These are phyloP conservation scores for Enteromius mattozi DNA, from an alignment of 2,797 vertebrate genomes.

Conservation along the genomic window DNA sequence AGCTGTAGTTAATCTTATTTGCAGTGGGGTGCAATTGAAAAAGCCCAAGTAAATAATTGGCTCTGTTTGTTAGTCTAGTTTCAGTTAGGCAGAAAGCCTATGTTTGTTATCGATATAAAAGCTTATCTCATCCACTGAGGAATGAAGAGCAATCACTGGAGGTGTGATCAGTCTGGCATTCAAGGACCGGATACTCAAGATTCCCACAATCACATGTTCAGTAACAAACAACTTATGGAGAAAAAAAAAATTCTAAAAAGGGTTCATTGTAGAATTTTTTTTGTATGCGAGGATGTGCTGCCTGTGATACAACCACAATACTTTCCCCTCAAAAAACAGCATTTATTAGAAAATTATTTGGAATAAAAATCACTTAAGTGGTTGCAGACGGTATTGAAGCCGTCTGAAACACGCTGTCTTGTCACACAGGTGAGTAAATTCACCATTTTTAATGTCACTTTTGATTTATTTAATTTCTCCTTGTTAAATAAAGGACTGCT, in stretches of 20 bases:
- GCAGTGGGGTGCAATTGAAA: slow-evolving; percentile 52
- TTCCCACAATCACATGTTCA: background rate
- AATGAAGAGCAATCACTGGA: slow-evolving; percentile 48
- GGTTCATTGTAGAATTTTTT: background rate
- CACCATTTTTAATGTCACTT: too few species aligned
- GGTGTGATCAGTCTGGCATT: slow-evolving; percentile 23
- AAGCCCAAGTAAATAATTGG: slow-evolving; percentile 57
- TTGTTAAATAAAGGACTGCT: too few species aligned
- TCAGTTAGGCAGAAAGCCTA: slow-evolving; percentile 46
- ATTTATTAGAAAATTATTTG: background rate
- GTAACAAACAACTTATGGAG: background rate
- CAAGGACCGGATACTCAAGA: background rate
- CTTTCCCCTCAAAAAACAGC: background rate
- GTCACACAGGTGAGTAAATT: too few species aligned
- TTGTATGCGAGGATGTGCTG: background rate
- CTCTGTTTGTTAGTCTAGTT: slow-evolving; percentile 53
- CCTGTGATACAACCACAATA: background rate
- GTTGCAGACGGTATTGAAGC: too few species aligned
- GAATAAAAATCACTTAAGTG: too few species aligned
- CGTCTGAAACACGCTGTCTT: too few species aligned
- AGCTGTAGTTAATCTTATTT: slow-evolving; percentile 60
- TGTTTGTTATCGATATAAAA: slow-evolving; percentile 44
- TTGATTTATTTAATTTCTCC: too few species aligned
- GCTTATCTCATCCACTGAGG: slow-evolving; percentile 45
- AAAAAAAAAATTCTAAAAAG: background rate